Conservation (phyloP, 1,140 invertebrate genomes). For the Zaprionus inermis region DNA sequence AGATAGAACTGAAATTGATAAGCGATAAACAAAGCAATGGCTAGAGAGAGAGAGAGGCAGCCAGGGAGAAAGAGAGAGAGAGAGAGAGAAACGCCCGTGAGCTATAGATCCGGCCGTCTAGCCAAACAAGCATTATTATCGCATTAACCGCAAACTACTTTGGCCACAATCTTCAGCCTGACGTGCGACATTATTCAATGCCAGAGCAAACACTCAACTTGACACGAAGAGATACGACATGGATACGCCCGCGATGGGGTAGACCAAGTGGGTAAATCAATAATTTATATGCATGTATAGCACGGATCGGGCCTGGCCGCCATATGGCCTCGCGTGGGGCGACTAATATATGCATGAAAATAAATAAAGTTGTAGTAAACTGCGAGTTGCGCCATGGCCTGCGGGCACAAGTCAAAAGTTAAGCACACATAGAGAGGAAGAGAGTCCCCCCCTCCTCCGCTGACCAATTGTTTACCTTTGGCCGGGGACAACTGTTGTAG, state of each 20-base stretch:
- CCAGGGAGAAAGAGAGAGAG: neutral
- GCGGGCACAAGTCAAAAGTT: slow-evolving; percentile 48
- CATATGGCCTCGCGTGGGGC: slow-evolving; percentile 20
- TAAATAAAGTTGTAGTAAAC: slow-evolving; percentile 44
- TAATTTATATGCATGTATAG: slow-evolving; percentile 61
- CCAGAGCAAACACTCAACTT: slow-evolving; percentile 7
- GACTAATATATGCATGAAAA: slow-evolving; percentile 60
- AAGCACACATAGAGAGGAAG: slow-evolving; percentile 24
- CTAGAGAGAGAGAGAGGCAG: neutral
- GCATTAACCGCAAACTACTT: slow-evolving; percentile 3
- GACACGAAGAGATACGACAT: slow-evolving; percentile 8
- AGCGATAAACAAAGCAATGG: neutral
- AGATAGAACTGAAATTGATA: neutral
- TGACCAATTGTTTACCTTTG: slow-evolving; percentile 52
- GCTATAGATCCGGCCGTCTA: neutral
- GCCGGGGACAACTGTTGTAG: slow-evolving; percentile 24
- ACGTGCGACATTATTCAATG: slow-evolving; percentile 14
- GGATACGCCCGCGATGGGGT: neutral
- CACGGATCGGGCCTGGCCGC: neutral
- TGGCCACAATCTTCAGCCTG: neutral
- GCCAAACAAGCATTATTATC: slow-evolving; percentile 8
- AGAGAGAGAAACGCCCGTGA: neutral
- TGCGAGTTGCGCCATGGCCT: neutral
- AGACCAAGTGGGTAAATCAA: slow-evolving; percentile 40
- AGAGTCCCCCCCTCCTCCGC: no score